phyloP scores from a whole-genome alignment of 2,888 invertebrate genomes.

The Nomada ruficornis region DNA sequence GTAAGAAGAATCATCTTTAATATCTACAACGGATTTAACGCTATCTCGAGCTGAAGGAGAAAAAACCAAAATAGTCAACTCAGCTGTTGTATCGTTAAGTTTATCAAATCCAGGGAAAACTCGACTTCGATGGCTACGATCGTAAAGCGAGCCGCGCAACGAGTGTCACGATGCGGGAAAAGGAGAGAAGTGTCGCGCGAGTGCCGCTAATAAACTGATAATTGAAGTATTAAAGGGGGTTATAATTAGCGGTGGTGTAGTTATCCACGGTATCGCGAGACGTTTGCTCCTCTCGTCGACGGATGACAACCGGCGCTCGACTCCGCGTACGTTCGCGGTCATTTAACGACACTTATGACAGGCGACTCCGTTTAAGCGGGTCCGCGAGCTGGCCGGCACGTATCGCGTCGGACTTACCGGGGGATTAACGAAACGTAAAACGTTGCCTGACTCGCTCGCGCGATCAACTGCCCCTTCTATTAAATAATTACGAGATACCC shows the following conservation, averaged over 20 bases:
- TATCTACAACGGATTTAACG: not conserved
- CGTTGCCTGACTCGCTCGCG: not conserved
- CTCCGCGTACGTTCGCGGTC: slow-evolving; percentile 45
- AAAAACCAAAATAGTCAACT: not conserved
- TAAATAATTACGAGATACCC: slow-evolving; percentile 39
- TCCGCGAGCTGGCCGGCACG: slow-evolving; percentile 28
- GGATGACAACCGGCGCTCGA: slow-evolving; percentile 64
- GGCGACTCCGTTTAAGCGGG: slow-evolving; percentile 31
- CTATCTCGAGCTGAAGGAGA: not conserved
- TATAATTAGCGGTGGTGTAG: slow-evolving; percentile 59
- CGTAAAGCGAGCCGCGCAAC: slow-evolving; percentile 18
- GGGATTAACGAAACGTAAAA: slow-evolving; percentile 47
- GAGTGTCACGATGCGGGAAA: not conserved
- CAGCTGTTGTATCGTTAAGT: not conserved
- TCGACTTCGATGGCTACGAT: slow-evolving; percentile 8
- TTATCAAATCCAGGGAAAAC: not conserved
- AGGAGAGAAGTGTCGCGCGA: not conserved
- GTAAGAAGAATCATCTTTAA: too few relatives aligned
- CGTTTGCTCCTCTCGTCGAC: slow-evolving; percentile 16
- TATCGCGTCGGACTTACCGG: slow-evolving; percentile 27
- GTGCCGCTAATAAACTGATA: slow-evolving; percentile 64
- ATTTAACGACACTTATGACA: slow-evolving; percentile 68
- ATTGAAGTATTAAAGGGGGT: slow-evolving; percentile 58
- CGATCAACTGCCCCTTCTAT: slow-evolving; percentile 28
- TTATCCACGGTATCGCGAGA: slow-evolving; percentile 16